Conservation (phyloP, 2,797 vertebrate genomes). For the Phoebastria nigripes region DNA sequence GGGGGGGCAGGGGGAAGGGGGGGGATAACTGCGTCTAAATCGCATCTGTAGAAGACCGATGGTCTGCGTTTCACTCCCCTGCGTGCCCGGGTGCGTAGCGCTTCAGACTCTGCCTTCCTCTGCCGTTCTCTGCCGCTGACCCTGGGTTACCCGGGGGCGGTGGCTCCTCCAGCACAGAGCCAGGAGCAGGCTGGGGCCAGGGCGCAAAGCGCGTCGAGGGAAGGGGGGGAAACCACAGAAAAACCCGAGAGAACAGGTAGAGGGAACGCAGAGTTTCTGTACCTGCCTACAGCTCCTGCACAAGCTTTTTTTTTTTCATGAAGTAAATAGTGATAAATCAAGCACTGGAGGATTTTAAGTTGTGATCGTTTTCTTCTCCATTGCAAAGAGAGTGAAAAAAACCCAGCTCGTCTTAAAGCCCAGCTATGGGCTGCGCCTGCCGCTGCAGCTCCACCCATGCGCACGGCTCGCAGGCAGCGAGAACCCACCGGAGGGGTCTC, state of each 20-base stretch:
- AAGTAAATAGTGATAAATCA: background rate
- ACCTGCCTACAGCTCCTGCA: background rate
- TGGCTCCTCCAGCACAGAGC: background rate
- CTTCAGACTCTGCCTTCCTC: background rate
- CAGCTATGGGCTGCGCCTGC: background rate
- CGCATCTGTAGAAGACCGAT: background rate
- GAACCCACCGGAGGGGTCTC: background rate
- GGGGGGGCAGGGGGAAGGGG: too few species aligned
- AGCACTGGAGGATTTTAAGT: background rate
- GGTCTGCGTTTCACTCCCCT: background rate
- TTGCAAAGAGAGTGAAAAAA: background rate
- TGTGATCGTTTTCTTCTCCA: background rate
- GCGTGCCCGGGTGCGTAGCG: fast-evolving
- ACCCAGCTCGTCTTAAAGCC: background rate
- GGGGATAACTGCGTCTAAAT: background rate
- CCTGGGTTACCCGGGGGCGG: background rate
- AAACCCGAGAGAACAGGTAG: background rate
- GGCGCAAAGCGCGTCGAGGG: background rate
- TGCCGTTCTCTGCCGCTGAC: background rate
- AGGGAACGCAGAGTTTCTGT: background rate
- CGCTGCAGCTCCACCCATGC: conserved; percentile 18
- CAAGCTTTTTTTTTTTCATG: background rate
- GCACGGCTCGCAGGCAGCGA: background rate
- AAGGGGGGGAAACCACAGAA: background rate
- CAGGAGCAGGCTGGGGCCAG: background rate